Percentiles rank a stretch among this genome's conserved stretches.
Conservation (phyloP, 1,140 invertebrate species). For the Cherax destructor region DNA sequence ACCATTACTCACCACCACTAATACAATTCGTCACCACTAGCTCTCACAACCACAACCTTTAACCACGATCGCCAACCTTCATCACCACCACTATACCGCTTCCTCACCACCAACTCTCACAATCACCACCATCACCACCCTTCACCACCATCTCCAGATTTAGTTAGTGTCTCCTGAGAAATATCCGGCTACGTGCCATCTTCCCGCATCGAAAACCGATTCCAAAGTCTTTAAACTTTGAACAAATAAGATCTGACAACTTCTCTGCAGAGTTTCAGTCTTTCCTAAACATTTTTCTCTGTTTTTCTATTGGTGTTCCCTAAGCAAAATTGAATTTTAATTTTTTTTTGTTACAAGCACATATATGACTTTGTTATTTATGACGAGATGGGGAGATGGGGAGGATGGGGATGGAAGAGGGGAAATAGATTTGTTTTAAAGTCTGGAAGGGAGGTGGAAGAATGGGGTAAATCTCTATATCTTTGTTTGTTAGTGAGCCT, state of each 20-base stretch:
- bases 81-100: background rate
- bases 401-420: background rate
- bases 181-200: slow-evolving; percentile 57
- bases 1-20: background rate
- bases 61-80: background rate
- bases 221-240: slow-evolving; percentile 61
- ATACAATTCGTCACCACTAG: background rate
- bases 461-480: slow-evolving; percentile 39
- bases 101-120: background rate
- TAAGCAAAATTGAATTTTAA: background rate
- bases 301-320: slow-evolving; percentile 33
- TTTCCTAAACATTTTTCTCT: slow-evolving; percentile 46
- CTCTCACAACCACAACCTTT: background rate
- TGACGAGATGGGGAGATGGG: background rate
- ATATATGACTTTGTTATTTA: background rate
- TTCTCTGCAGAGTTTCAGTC: slow-evolving; percentile 30
- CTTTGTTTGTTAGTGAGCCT: slow-evolving; percentile 13
- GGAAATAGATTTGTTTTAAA: too few relatives aligned
- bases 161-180: slow-evolving; percentile 39
- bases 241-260: slow-evolving; percentile 64
- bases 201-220: slow-evolving; percentile 65
- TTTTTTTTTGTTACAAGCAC: background rate
- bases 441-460: background rate
- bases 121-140: background rate
- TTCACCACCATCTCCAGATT: slow-evolving; percentile 12